Conservation (phyloP, 2,797 vertebrate species). For the Lutjanus campechanus region DNA sequence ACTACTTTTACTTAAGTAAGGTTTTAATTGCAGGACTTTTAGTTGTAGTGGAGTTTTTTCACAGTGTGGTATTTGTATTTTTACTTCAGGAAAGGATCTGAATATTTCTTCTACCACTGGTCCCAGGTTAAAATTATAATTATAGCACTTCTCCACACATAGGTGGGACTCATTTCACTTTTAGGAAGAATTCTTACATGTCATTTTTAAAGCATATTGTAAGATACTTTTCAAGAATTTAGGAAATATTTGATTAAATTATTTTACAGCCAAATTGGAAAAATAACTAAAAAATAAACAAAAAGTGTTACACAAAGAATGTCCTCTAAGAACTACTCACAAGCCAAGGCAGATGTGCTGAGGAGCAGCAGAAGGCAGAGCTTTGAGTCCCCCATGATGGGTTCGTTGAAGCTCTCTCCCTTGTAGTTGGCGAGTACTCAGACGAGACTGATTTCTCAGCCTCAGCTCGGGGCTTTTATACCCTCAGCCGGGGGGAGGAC, state of each 20-base stretch:
- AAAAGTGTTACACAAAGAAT: not conserved
- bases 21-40: too few species aligned
- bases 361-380: conserved; percentile 88
- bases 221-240: not conserved
- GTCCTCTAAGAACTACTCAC: conserved; percentile 85
- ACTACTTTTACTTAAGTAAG: too few species aligned
- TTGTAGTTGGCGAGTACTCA: conserved; percentile 75
- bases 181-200: not conserved
- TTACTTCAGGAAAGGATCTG: too few species aligned
- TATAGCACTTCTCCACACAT: not conserved
- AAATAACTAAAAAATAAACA: not conserved
- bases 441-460: conserved; percentile 74
- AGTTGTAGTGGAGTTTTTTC: too few species aligned
- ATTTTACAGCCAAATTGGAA: not conserved
- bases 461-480: conserved; percentile 78
- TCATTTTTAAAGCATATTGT: not conserved
- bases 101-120: too few species aligned
- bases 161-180: not conserved
- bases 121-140: not conserved
- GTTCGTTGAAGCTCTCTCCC: conserved; percentile 82
- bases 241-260: not conserved
- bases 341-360: conserved; percentile 72
- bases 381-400: conserved; percentile 91
- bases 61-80: too few species aligned
- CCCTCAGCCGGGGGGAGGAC: conserved; percentile 43